Base-by-base conservation (phyloP, 2,888 invertebrate genomes). In the Incurvaria masculella region DNA sequence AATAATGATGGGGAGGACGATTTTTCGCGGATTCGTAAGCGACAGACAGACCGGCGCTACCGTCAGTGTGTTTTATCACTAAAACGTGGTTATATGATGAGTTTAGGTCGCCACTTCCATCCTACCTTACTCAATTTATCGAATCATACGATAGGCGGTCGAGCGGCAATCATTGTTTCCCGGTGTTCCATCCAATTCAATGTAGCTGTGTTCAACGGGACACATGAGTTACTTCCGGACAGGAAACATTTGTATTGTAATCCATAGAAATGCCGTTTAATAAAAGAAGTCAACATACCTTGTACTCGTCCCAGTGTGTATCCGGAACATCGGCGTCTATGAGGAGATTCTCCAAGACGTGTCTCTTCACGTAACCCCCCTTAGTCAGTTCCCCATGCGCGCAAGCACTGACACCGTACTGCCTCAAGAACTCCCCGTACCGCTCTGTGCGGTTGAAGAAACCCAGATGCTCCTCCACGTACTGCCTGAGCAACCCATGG, bases 291-390 rank as follows among this genome's bases (percentile, higher is more conserved):
- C 50, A 51, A 42, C 60, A 58, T 57, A 74, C 78, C 66, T 74
- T 78, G 56, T 66, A 78, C 51, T 69, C 67, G 11, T 63, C 51
- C 78, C 78, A 78, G 51, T 78, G 76, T 1, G 55, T 53, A 1
- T 68, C 64, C 0, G 70, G 65, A 1, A 72, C 49, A 26, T 66
- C 55, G 16, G 65, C 59, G 33, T 64, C 58, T 0, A 70, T 43
- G 5, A 73, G 53, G 21, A 75, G 52, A 4, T 68, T 67, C 20
- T 63, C 55, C 11, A 64, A 33, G 17, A 70, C 56, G 45, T 69
- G 66, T 21, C 57, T 58, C n/a, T 51, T 59, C 4, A 60, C 53
- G 52, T 65, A 63, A 4, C 53, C 53, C 16, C 51, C 54, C 33
- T 55, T 52, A 11, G 46, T 55, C 21, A 56, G 53, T 20, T 49